A percentile compares a stretch with the other conserved stretches of the same genome.
Evolutionary conservation across 2,113 vertebrate genomes (phyloP).

Genomic region (Phaethornis superciliosus): DNA sequence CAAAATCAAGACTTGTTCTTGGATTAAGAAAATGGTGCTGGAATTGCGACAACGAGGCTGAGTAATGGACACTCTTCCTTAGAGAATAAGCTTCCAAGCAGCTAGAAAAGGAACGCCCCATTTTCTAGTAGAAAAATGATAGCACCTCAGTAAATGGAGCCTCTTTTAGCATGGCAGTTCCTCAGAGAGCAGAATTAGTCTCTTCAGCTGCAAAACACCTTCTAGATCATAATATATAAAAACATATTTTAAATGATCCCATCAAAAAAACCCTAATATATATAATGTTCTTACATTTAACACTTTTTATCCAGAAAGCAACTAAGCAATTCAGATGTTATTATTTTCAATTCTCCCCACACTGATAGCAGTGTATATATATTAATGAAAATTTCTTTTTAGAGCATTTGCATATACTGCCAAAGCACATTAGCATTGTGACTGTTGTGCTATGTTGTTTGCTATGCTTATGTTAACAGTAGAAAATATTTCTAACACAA

Average conservation of each 20-base stretch:
- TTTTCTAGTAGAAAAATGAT: background rate
- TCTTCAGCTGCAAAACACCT: background rate
- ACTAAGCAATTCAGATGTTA: background rate
- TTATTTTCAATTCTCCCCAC: background rate
- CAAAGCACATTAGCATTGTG: background rate
- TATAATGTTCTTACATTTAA: background rate
- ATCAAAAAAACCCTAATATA: background rate
- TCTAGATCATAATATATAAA: background rate
- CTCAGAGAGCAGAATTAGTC: background rate
- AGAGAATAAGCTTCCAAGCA: constrained; percentile 13
- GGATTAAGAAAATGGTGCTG: constrained; percentile 14
- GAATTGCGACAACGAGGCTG: background rate
- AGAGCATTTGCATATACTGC: background rate
- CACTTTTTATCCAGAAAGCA: background rate
- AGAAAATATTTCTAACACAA: constrained; percentile 15
- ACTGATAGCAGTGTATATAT: background rate
- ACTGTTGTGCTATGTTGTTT: background rate
- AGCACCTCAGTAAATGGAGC: background rate
- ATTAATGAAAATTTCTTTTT: background rate
- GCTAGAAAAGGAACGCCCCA: background rate
- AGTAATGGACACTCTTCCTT: background rate
- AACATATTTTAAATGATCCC: background rate
- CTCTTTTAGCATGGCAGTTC: background rate
- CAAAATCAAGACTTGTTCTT: constrained; percentile 44
- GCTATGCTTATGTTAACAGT: background rate